phyloP scores from a whole-genome alignment of 92 coral and sea anemone species.

The Heteractis magnifica region DNA sequence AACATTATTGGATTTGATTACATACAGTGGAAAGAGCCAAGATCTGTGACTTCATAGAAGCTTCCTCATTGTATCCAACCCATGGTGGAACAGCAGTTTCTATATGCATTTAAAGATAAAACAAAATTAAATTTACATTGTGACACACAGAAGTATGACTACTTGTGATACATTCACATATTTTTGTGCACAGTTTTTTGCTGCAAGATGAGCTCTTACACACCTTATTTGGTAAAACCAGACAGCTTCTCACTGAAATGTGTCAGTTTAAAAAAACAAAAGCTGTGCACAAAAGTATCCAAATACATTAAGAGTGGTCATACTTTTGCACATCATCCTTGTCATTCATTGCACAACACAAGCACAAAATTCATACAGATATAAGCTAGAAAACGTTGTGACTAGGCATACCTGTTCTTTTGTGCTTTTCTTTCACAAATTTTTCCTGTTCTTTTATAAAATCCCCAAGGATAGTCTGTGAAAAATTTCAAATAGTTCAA shows the following conservation, averaged over 20 bases:
- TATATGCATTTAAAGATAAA: slow-evolving; percentile 13
- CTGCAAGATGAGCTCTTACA: no score
- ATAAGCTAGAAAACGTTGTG: not conserved
- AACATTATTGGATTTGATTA: not conserved
- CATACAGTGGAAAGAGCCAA: slow-evolving; percentile 92
- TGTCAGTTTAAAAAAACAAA: no score
- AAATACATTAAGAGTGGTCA: no score
- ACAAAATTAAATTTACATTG: not conserved
- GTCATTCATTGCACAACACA: no score
- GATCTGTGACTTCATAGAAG: slow-evolving; percentile 91
- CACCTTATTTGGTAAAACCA: no score
- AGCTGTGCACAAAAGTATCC: no score
- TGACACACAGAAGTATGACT: no score
- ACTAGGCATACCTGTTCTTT: slow-evolving; percentile 66
- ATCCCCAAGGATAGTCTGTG: slow-evolving; percentile 74
- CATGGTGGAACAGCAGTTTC: slow-evolving; percentile 98
- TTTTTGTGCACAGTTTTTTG: no score
- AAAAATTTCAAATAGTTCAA: not conserved
- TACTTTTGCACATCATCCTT: no score
- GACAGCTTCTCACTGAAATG: no score
- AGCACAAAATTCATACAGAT: no score
- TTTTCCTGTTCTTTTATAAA: slow-evolving; percentile 92
- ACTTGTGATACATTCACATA: no score
- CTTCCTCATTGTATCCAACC: slow-evolving; percentile 99
- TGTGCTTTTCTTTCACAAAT: slow-evolving; percentile 89